phyloP scores from a whole-genome alignment of 1,140 invertebrate species.

The Brachionus koreanus region DNA sequence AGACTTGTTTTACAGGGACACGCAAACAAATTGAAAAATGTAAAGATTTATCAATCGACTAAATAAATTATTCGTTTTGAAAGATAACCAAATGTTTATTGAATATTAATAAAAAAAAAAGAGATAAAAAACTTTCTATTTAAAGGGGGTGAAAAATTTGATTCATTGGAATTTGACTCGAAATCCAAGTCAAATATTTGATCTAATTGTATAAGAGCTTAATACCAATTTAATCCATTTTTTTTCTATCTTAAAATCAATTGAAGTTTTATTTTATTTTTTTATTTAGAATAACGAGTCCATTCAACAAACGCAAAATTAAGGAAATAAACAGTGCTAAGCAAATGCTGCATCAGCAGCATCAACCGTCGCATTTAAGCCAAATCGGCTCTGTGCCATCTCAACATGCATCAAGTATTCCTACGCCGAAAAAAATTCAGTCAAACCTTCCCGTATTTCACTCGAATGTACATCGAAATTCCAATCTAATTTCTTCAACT shows the following conservation, averaged over 20 bases:
- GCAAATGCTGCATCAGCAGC: constrained; percentile 39
- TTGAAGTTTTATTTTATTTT: background rate
- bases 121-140: background rate
- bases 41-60: background rate
- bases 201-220: background rate
- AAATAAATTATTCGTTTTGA: background rate
- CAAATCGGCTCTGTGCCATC: background rate
- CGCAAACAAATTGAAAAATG: background rate
- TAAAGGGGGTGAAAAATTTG: background rate
- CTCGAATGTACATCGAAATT: constrained; percentile 20
- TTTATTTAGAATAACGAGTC: constrained; percentile 41
- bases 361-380: background rate
- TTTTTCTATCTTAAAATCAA: background rate
- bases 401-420: background rate
- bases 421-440: constrained; percentile 28
- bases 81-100: constrained; percentile 1
- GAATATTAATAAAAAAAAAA: background rate
- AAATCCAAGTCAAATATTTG: background rate
- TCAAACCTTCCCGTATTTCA: constrained; percentile 36
- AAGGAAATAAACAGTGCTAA: constrained; percentile 11
- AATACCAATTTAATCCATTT: background rate
- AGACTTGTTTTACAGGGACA: background rate
- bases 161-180: background rate
- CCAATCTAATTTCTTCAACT: constrained; percentile 24
- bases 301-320: constrained; percentile 44